Evolutionary conservation across 2,797 vertebrate genomes (phyloP).

Genomic region (Peromyscus aztecus): DNA sequence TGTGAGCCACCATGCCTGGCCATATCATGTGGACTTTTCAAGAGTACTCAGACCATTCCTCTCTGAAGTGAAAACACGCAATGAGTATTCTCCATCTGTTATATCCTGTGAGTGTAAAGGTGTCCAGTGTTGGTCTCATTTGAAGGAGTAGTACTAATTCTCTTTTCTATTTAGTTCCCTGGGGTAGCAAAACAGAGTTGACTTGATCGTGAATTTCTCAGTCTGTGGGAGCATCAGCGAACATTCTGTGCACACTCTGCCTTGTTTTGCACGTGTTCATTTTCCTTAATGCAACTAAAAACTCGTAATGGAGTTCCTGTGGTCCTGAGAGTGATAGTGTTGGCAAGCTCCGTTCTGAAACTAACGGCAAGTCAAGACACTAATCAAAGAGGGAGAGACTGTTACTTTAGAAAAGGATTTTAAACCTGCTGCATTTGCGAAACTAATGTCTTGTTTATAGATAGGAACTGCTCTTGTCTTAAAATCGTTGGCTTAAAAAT

Average conservation of each 20-base stretch:
- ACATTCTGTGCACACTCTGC: constrained; percentile 86
- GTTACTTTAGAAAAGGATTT: constrained; percentile 83
- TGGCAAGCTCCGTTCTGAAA: constrained; percentile 80
- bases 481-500: constrained; percentile 77
- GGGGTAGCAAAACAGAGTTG: constrained; percentile 77
- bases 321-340: constrained; percentile 88
- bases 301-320: constrained; percentile 89
- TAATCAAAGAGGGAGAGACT: constrained; percentile 70
- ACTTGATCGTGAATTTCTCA: constrained; percentile 85
- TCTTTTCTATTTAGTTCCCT: constrained; percentile 74
- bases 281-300: constrained; percentile 89
- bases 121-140: constrained; percentile 49
- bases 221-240: constrained; percentile 88
- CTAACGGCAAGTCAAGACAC: constrained; percentile 81
- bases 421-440: constrained; percentile 83
- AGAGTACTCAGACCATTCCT: background rate
- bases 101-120: constrained; percentile 9
- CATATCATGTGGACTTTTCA: constrained; percentile 30
- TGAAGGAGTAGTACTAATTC: constrained; percentile 74
- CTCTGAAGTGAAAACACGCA: constrained; percentile 49
- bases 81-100: constrained; percentile 6
- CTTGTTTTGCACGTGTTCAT: constrained; percentile 86
- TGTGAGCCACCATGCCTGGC: background rate
- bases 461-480: constrained; percentile 75
- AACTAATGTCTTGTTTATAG: constrained; percentile 78